Evolutionary conservation across 1,140 invertebrate genomes (phyloP), one percentile per base, ranked within the genome.

Genomic region (Dinoponera quadriceps): DNA sequence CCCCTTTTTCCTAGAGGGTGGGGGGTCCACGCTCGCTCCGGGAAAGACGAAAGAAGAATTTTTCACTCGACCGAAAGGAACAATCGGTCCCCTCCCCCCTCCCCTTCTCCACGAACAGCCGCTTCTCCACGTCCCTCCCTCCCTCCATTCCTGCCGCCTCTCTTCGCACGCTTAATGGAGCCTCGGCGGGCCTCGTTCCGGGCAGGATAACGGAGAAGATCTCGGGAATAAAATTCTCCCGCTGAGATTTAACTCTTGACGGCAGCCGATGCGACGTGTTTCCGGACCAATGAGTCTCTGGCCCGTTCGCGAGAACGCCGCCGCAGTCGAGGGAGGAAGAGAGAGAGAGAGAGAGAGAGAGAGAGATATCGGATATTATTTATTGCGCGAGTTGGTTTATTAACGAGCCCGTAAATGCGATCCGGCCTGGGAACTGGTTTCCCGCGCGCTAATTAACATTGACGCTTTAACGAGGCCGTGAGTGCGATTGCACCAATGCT

Each of bases 11-110:
- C n/a, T n/a, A 80, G 66, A 13, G 65, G 33, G 33, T 22, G n/a
- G n/a, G n/a, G n/a, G n/a, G n/a, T n/a, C n/a, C n/a, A n/a, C n/a
- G n/a, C n/a, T 63, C 18, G 38, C 38, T 20, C 29, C 4, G 20
- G 54, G 25, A 69, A 63, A 57, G 54, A 13, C n/a, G 25, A n/a
- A 57, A 20, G 7, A 62, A 11, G 38, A 83, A 86, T 87, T 86
- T 87, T 83, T 87, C 85, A 55, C 80, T 83, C 80, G 80, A 83
- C 71, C 85, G 85, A 87, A 66, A 73, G 78, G 68, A 75, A 75
- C 77, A 86, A 86, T 82, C 29, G 85, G 25, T 71, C 49, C 25
- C 25, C n/a, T n/a, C n/a, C n/a, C n/a, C n/a, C n/a, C n/a, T n/a
- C n/a, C n/a, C n/a, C n/a, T n/a, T n/a, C n/a, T n/a, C n/a, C n/a